Evolutionary conservation across 2,113 vertebrate species (phyloP).

Genomic region (Tricholaema leucomelas): DNA sequence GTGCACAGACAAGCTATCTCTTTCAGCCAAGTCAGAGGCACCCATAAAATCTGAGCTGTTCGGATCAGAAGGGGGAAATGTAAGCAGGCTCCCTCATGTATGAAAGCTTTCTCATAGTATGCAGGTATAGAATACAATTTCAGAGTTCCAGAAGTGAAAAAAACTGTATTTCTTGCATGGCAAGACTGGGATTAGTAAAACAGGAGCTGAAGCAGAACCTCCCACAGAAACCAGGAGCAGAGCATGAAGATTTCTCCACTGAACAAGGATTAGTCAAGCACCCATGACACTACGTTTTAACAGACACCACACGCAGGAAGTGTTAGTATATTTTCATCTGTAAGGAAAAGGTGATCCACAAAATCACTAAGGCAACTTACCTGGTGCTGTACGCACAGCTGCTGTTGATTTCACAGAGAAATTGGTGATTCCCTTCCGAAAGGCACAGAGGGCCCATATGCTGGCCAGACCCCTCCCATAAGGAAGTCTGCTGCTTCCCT

Average conservation of each 20-base stretch:
- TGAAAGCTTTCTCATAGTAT: constrained; percentile 56
- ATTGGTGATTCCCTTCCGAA: no score
- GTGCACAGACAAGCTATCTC: background rate
- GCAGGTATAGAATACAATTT: constrained; percentile 64
- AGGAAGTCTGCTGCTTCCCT: no score
- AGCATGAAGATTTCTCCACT: constrained; percentile 9
- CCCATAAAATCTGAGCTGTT: constrained; percentile 35
- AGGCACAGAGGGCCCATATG: no score
- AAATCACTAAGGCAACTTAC: constrained; percentile 20
- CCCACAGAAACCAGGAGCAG: background rate
- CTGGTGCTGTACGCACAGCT: background rate
- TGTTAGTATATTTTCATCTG: constrained; percentile 57
- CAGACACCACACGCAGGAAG: constrained; percentile 41
- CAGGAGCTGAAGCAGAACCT: constrained; percentile 33
- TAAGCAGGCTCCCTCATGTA: constrained; percentile 35
- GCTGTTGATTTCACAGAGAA: background rate
- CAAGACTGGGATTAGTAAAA: constrained; percentile 68
- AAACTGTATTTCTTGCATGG: constrained; percentile 55
- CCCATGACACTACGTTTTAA: constrained; percentile 59
- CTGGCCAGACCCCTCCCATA: no score
- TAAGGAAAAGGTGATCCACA: constrained; percentile 52
- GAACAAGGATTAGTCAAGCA: constrained; percentile 61
- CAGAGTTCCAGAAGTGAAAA: constrained; percentile 49
- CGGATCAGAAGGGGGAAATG: constrained; percentile 33
- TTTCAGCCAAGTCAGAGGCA: constrained; percentile 25